Percentiles rank a stretch among this genome's conserved stretches.
Conservation (phyloP, 2,113 vertebrate genomes). For the Gopherus evgoodei region DNA sequence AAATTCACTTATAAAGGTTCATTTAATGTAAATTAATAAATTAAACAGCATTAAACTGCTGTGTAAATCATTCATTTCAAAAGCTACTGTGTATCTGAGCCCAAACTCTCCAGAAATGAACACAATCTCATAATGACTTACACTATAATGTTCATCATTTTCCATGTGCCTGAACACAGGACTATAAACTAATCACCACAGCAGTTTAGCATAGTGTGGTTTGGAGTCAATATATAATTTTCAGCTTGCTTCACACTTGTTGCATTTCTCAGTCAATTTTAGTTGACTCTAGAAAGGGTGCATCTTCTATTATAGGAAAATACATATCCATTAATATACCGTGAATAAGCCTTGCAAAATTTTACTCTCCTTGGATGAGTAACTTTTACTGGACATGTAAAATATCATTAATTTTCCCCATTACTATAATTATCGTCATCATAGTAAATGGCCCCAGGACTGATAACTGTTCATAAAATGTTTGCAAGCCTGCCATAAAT, state of each 20-base stretch:
- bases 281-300: not conserved
- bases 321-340: not conserved
- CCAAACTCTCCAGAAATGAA: not conserved
- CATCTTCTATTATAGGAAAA: not conserved
- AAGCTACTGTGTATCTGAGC: not conserved
- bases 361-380: not conserved
- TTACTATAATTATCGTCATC: not conserved
- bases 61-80: not conserved
- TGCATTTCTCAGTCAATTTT: not conserved
- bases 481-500: not conserved
- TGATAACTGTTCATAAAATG: not conserved
- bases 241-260: not conserved
- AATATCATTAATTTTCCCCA: not conserved
- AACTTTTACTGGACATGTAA: not conserved
- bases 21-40: not conserved
- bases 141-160: not conserved
- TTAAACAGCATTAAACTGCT: not conserved
- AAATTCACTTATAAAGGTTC: not conserved
- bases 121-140: not conserved
- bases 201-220: not conserved
- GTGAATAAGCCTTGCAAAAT: not conserved
- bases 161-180: not conserved
- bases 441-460: not conserved
- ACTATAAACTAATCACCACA: slow-evolving; percentile 6
- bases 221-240: not conserved